Evolutionary conservation across 2,113 vertebrate species (phyloP), one percentile per base, ranked within the genome.

Genomic region (Cheilinus undulatus): DNA sequence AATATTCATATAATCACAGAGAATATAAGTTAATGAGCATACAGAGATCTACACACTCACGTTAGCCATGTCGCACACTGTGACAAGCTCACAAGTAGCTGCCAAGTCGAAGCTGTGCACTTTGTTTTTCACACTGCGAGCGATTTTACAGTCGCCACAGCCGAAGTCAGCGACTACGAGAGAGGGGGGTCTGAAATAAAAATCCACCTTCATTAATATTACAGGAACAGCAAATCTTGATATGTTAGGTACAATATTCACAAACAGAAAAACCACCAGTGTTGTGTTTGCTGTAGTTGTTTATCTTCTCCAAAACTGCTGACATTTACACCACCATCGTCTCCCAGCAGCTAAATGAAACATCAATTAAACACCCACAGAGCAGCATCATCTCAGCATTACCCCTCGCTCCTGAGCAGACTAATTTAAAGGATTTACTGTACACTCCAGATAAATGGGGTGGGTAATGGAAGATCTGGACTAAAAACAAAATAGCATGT

Each of bases 111-210:
- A 98, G 73, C 92, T 96, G 86, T 99, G 95, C 9, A 99, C 97
- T 69, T 87, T 90, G 86, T 99, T 99, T 60, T 75, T 93, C 40
- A 99, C 76, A 17, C 94, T 96, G 27, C 73, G 87, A 0, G 97
- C 97, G 1, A 99, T 82, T 58, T 93, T 95, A 86, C 97, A 97
- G 89, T 98, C 97, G 0, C 97, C 97, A 1, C 97, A 99, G 3
- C 97, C 97, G 0, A 99, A 98, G 87, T 99, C 97, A 0, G 97
- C 97, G 23, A 99, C 95, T 56, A 98, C 94, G 3, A 96, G 83
- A 8, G 96, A 94, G 0, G 93, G 23, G 0, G 97, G 90, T 52
- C 97, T 99, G 78, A 20, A 79, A 54, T 10, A 0, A 34, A 34
- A 66, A 51, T 0, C 45, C 3, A 42, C 1, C 23, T 15, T 11